A percentile compares a stretch with the other conserved stretches of the same genome.
phyloP scores from a whole-genome alignment of 2,113 vertebrate species.

The Panthera uncia region DNA sequence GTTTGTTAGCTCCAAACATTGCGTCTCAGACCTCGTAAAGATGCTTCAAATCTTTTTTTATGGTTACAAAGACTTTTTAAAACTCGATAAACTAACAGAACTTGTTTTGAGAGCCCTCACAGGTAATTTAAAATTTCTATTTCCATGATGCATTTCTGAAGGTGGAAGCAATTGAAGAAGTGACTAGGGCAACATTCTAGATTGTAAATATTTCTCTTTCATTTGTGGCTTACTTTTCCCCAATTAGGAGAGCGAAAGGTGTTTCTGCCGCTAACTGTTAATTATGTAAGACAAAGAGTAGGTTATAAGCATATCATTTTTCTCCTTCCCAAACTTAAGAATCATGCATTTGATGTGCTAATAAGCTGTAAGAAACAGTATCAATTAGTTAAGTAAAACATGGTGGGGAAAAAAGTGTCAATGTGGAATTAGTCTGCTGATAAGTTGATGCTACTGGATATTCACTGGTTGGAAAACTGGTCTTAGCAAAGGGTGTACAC shows the following conservation, averaged over 20 bases:
- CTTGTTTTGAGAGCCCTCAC: conserved; percentile 61
- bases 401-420: not conserved
- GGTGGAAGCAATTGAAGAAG: conserved; percentile 55
- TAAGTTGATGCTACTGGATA: not conserved
- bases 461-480: conserved; percentile 10
- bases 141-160: conserved; percentile 57
- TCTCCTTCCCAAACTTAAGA: not conserved
- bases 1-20: conserved; percentile 64
- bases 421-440: not conserved
- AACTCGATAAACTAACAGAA: conserved; percentile 69
- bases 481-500: not conserved
- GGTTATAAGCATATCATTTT: not conserved
- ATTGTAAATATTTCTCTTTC: conserved; percentile 61
- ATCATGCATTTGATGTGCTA: conserved; percentile 22
- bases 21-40: conserved; percentile 52
- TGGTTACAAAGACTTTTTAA: conserved; percentile 65
- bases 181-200: conserved; percentile 61
- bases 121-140: conserved; percentile 69
- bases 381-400: conserved; percentile 11
- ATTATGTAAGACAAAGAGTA: conserved; percentile 20
- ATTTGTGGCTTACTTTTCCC: conserved; percentile 12
- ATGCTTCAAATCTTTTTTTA: conserved; percentile 68
- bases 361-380: conserved; percentile 1
- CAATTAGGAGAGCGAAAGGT: not conserved
- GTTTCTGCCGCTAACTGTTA: not conserved